Evolutionary conservation across 2,113 vertebrate genomes (phyloP), one percentile per base, ranked within the genome.

Genomic region (Pagrus major): DNA sequence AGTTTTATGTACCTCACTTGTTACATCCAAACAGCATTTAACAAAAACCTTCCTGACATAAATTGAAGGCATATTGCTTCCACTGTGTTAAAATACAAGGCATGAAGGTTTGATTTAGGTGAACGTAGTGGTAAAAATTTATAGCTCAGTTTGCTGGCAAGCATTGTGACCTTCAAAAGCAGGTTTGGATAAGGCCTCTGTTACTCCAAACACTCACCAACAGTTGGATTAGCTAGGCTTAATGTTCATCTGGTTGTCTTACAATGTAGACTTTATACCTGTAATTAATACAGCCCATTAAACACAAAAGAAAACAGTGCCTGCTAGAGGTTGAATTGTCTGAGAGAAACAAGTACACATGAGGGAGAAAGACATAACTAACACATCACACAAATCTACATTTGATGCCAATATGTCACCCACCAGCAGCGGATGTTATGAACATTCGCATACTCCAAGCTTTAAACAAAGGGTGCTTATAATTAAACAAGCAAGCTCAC

Each of bases 401-500:
- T 72, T 73, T 72, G 39, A 77, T 12, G 70, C 18, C 12, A 67
- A 77, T 47, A 56, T 64, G n/a, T 47, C 27, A 42, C 72, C 59
- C 51, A 4, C 11, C 46, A 61, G 39, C 49, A 70, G 39, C 31
- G 6, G 49, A 78, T 66, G 55, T 72, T 82, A 49, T 58, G 37
- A 80, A 64, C 11, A 44, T 63, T 65, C 39, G 55, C 59, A 72
- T 66, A 47, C 15, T 46, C 44, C 56, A 83, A 55, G 41, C n/a
- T 31, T 80, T 71, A 74, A 54, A 82, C 21, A 83, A 55, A 81
- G 37, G 31, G 35, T 78, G 31, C 55, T 70, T 69, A n/a, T 47
- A 83, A 85, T 85, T 87, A 85, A 78, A 89, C 9, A 18, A 78
- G 78, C 59, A 76, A 71, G 58, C 58, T 78, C 25, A 76, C n/a